Percentiles rank a stretch among this genome's conserved stretches.
These are phyloP conservation scores for Rhamnusium bicolor DNA, from an alignment of 2,888 invertebrate species.

Conservation along the genomic window DNA sequence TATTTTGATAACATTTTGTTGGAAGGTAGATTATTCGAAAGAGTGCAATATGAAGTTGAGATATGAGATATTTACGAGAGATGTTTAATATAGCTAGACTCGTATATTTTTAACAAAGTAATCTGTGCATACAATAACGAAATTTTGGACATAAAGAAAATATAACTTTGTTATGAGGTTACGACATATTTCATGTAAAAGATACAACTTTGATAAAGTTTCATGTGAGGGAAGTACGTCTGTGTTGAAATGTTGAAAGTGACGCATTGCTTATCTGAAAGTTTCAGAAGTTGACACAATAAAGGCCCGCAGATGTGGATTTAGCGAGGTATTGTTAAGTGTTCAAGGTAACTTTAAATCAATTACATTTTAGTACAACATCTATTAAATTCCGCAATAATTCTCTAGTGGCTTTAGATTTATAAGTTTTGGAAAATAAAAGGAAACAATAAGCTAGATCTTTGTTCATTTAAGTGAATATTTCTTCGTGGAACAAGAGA, in stretches of 20 bases:
- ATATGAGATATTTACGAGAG: no score
- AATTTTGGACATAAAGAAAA: slow-evolving; percentile 37
- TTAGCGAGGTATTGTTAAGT: slow-evolving; percentile 51
- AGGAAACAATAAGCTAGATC: not conserved
- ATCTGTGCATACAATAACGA: slow-evolving; percentile 22
- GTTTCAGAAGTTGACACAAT: slow-evolving; percentile 61
- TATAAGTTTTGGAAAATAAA: slow-evolving; percentile 10
- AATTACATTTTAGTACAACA: slow-evolving; percentile 57
- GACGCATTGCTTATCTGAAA: slow-evolving; percentile 60
- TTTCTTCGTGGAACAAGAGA: not conserved
- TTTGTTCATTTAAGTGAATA: slow-evolving; percentile 21
- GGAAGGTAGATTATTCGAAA: no score
- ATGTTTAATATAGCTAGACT: no score
- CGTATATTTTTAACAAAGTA: no score
- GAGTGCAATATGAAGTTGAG: no score
- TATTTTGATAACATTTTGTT: no score
- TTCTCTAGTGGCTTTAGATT: slow-evolving; percentile 24
- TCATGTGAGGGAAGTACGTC: slow-evolving; percentile 43
- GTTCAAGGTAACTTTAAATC: slow-evolving; percentile 52
- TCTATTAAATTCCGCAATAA: slow-evolving; percentile 45
- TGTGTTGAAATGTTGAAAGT: slow-evolving; percentile 41
- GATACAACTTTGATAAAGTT: slow-evolving; percentile 45
- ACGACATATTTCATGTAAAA: slow-evolving; percentile 49
- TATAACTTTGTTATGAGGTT: slow-evolving; percentile 47
- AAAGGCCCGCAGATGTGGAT: slow-evolving; percentile 55